Base-by-base conservation (phyloP, 2,888 invertebrate genomes). In the Trichopria drosophilae region DNA sequence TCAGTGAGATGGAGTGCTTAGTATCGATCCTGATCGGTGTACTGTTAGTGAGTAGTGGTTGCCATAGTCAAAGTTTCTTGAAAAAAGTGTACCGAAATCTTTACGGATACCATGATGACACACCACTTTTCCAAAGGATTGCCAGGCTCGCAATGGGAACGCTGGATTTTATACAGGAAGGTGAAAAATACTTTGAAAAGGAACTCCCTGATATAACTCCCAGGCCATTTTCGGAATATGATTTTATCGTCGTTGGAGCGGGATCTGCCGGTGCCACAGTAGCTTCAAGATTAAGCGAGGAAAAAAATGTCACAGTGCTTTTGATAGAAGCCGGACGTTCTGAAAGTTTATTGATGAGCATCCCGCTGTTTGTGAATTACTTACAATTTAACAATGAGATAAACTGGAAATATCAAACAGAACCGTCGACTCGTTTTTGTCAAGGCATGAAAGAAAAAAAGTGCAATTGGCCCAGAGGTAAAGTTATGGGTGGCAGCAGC, bases 341-440 rank as follows among this genome's bases (percentile, higher is more conserved):
- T 6, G 89, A 90, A 74, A 85, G 84, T 64, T 82, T 80, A 44
- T 63, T 88, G 7, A 88, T 88, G 87, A 88, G 89, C 66, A 79
- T 89, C 20, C 89, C 89, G 0, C 76, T 87, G n/a, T 67, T 86
- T 3, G 87, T 86, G 3, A 85, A 85, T 67, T 85, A 85, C 61
- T 76, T 89, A 6, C 90, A 90, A 65, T 81, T 86, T 61, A 82
- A 82, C 4, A 43, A 56, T 3, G 78, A 82, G 31, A 82, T 87
- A 34, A 90, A 90, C 68, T 91, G 92, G 92, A 84, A 81, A 58
- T 92, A 90, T 72, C 84, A 85, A 67, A 90, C 90, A 0, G 85
- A 87, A 69, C 86, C 90, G 0, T 89, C 88, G 10, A 79, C 81
- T 32, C 81, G 77, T 43, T 86, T 84, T 59, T 90, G 90, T 65